A percentile compares a stretch with the other conserved stretches of the same genome.
These are phyloP conservation scores for Archegozetes longisetosus DNA, from an alignment of 1,140 invertebrate species.

Conservation along the genomic window DNA sequence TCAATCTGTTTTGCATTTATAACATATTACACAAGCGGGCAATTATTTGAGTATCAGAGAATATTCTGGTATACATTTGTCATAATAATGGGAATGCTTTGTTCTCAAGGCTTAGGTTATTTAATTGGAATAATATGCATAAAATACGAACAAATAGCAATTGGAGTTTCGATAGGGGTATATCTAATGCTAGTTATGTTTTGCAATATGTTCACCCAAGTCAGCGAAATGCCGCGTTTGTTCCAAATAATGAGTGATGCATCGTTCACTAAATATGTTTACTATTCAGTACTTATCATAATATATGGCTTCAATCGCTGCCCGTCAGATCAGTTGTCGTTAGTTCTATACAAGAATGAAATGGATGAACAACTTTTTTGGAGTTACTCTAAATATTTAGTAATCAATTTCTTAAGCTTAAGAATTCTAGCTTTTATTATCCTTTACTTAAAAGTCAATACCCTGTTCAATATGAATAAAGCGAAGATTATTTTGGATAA, in stretches of 20 bases:
- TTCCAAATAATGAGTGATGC: neutral
- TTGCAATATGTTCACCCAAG: neutral
- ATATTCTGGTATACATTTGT: neutral
- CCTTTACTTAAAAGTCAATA: too few species aligned
- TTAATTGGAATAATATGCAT: neutral
- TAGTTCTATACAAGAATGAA: too few species aligned
- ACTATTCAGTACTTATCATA: neutral
- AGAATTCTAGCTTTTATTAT: too few species aligned
- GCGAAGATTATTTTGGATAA: too few species aligned
- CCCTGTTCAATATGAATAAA: too few species aligned
- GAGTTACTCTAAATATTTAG: too few species aligned
- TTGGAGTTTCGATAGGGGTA: neutral
- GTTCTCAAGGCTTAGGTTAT: neutral
- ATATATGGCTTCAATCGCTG: conserved; percentile 9
- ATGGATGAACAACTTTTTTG: too few species aligned
- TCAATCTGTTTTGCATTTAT: neutral
- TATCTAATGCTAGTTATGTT: neutral
- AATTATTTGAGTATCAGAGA: neutral
- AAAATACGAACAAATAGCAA: neutral
- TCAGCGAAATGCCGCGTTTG: neutral
- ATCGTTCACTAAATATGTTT: neutral
- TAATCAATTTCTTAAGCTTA: too few species aligned
- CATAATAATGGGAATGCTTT: neutral
- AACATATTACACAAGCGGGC: neutral
- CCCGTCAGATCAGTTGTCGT: too few species aligned